Evolutionary conservation across 1,140 invertebrate species (phyloP).

Genomic region (Lordiphosa clarofinis): DNA sequence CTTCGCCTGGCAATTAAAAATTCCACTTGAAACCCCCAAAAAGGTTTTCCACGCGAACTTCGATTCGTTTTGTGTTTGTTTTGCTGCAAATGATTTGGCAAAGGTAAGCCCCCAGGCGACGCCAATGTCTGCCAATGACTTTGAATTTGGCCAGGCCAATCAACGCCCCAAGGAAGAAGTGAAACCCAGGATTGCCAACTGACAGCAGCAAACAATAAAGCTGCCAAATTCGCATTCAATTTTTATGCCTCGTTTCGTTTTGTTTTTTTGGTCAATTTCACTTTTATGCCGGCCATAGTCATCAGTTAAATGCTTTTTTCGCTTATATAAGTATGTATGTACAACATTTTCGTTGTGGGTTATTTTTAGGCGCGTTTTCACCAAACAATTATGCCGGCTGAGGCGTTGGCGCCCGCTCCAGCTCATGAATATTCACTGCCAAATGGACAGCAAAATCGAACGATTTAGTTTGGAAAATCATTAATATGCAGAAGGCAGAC

Average conservation of each 20-base stretch:
- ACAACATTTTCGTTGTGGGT: too few relatives aligned
- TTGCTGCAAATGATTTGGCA: slow-evolving; percentile 54
- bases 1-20: slow-evolving; percentile 44
- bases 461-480: background rate
- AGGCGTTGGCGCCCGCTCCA: slow-evolving; percentile 1
- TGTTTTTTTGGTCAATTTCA: slow-evolving; percentile 69
- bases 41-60: slow-evolving; percentile 55
- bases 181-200: slow-evolving; percentile 16
- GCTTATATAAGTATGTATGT: too few relatives aligned
- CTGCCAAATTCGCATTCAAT: slow-evolving; percentile 51
- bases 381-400: slow-evolving; percentile 8
- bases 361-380: background rate
- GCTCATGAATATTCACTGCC: slow-evolving; percentile 11
- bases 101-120: slow-evolving; percentile 1
- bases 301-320: slow-evolving; percentile 61
- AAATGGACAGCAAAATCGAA: background rate
- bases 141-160: slow-evolving; percentile 42
- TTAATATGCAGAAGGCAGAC: too few relatives aligned
- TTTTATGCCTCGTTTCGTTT: slow-evolving; percentile 54
- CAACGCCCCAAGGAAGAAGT: slow-evolving; percentile 39
- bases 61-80: slow-evolving; percentile 1
- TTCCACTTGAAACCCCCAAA: slow-evolving; percentile 27
- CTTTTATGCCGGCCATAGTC: slow-evolving; percentile 65
- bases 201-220: slow-evolving; percentile 25
- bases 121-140: slow-evolving; percentile 41